Conservation (phyloP, 37 sponge, comb jelly and placozoan species). For the Hormiphora californensis region DNA sequence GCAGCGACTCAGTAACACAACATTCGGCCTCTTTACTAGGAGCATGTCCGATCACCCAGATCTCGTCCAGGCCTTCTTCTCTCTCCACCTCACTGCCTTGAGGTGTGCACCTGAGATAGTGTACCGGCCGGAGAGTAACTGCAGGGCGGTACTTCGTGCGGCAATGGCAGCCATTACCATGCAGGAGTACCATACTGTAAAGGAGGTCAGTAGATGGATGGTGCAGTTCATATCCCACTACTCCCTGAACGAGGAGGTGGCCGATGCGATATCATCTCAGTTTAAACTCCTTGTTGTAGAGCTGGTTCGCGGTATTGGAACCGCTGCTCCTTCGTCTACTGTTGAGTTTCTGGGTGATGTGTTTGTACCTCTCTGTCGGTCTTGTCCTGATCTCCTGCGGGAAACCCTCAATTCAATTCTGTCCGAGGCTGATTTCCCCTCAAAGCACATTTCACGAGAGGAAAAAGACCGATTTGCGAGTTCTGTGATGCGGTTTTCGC, state of each 20-base stretch:
- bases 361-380: not conserved
- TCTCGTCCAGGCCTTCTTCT: conserved; percentile 44
- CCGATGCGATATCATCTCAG: not conserved
- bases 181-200: conserved; percentile 54
- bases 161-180: conserved; percentile 47
- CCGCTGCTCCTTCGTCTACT: conserved; percentile 21
- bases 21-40: conserved; percentile 26
- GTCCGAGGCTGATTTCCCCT: not conserved
- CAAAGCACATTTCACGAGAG: conserved; percentile 7
- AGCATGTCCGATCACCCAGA: conserved; percentile 51
- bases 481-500: not conserved
- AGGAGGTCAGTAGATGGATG: conserved; percentile 39
- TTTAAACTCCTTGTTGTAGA: not conserved
- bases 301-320: conserved; percentile 15
- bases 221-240: not conserved
- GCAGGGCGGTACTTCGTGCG: conserved; percentile 31
- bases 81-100: conserved; percentile 18
- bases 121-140: conserved; percentile 28
- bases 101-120: conserved; percentile 36
- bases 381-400: not conserved
- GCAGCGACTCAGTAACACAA: conserved; percentile 22
- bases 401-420: not conserved
- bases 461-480: not conserved
- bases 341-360: conserved; percentile 27
- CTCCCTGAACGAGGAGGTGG: not conserved